Evolutionary conservation across 2,888 invertebrate species (phyloP).

Genomic region (Macrosoma leucophasiata): DNA sequence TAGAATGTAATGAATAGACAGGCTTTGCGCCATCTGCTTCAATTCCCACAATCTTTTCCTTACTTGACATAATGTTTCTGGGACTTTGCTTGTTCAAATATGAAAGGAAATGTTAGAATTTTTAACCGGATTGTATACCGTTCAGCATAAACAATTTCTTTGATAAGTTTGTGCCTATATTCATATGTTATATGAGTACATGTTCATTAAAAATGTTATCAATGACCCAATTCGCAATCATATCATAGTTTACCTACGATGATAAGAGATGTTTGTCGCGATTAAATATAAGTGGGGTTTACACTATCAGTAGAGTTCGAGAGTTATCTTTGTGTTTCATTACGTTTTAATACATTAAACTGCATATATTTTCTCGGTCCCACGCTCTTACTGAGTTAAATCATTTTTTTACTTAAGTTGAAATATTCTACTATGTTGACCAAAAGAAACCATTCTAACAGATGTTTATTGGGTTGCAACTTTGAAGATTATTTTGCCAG

Average conservation of each 20-base stretch:
- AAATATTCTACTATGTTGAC: too few species aligned
- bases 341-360: slow-evolving; percentile 1
- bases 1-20: slow-evolving; percentile 22
- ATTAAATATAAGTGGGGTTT: slow-evolving; percentile 39
- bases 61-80: slow-evolving; percentile 24
- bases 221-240: slow-evolving; percentile 43
- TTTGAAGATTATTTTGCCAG: too few species aligned
- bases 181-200: slow-evolving; percentile 11
- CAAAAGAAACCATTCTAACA: too few species aligned
- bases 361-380: too few species aligned
- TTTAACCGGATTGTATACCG: too few species aligned
- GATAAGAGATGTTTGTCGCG: slow-evolving; percentile 32
- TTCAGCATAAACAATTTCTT: too few species aligned
- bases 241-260: slow-evolving; percentile 29
- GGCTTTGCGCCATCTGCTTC: slow-evolving; percentile 30
- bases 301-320: slow-evolving; percentile 27
- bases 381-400: too few species aligned
- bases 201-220: slow-evolving; percentile 20
- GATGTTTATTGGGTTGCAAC: too few species aligned
- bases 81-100: slow-evolving; percentile 26
- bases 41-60: slow-evolving; percentile 36
- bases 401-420: too few species aligned
- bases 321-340: slow-evolving; percentile 4
- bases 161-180: too few species aligned
- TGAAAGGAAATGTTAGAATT: slow-evolving; percentile 4